phyloP scores from a whole-genome alignment of 1,140 invertebrate genomes.

The Monomorium pharaonis region DNA sequence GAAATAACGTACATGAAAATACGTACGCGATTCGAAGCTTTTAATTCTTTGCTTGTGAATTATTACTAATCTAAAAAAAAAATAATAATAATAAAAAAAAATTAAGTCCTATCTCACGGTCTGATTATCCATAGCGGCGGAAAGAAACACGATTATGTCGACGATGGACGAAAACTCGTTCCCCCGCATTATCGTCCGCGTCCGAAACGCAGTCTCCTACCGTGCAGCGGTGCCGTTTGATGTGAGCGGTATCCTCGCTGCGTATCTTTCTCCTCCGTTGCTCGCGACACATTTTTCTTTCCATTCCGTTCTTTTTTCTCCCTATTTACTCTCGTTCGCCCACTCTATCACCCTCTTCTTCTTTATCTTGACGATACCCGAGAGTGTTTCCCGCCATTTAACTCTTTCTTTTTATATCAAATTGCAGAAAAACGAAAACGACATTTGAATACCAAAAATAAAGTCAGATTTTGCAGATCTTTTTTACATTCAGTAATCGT shows the following conservation, averaged over 20 bases:
- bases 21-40: background rate
- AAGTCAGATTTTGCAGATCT: conserved; percentile 4
- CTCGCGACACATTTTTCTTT: conserved; percentile 67
- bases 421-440: background rate
- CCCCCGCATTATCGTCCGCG: conserved; percentile 70
- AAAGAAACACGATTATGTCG: conserved; percentile 66
- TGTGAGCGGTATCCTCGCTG: conserved; percentile 62
- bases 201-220: conserved; percentile 75
- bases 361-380: conserved; percentile 1
- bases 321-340: conserved; percentile 8
- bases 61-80: background rate
- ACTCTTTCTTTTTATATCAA: background rate
- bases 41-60: background rate
- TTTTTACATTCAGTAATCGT: background rate
- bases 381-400: background rate
- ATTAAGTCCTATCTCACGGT: background rate
- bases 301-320: conserved; percentile 50
- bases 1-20: background rate
- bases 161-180: conserved; percentile 74
- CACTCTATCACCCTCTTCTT: conserved; percentile 1
- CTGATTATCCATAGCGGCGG: conserved; percentile 40
- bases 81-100: background rate
- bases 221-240: conserved; percentile 76
- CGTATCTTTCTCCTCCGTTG: conserved; percentile 65
- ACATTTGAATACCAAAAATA: background rate